Evolutionary conservation across 2,113 vertebrate genomes (phyloP).

Genomic region (Bubo bubo): DNA sequence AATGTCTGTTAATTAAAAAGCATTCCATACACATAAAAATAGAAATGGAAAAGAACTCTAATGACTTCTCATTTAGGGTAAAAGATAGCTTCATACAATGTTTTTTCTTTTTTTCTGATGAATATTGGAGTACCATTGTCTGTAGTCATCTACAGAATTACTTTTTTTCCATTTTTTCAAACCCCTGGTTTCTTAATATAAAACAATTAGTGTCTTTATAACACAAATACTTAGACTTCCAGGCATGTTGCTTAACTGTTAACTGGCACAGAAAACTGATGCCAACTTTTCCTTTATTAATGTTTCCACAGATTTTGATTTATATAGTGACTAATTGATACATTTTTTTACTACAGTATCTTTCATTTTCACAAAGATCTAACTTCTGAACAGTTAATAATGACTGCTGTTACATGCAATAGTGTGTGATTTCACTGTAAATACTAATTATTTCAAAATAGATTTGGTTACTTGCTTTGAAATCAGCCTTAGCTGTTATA

Average conservation of each 20-base stretch:
- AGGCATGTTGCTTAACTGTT: neutral
- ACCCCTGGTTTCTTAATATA: neutral
- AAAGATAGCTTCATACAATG: neutral
- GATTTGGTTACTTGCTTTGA: neutral
- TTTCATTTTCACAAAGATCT: neutral
- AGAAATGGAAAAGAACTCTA: neutral
- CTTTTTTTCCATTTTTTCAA: neutral
- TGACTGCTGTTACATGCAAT: neutral
- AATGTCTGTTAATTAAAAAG: slow-evolving; percentile 34
- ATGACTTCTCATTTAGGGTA: slow-evolving; percentile 8
- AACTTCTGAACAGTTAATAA: neutral
- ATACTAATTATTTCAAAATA: neutral
- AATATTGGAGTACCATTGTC: neutral
- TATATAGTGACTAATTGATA: neutral
- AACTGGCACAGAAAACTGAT: neutral
- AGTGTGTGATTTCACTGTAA: neutral
- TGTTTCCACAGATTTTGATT: neutral
- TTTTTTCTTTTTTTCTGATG: neutral
- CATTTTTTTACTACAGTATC: neutral
- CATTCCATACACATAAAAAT: slow-evolving; percentile 13
- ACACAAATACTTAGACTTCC: neutral
- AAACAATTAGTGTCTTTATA: neutral
- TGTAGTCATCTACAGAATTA: neutral
- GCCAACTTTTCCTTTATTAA: neutral
- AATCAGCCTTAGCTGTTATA: neutral